Conservation (phyloP, 2,888 invertebrate genomes). For the Eupithecia insigniata region DNA sequence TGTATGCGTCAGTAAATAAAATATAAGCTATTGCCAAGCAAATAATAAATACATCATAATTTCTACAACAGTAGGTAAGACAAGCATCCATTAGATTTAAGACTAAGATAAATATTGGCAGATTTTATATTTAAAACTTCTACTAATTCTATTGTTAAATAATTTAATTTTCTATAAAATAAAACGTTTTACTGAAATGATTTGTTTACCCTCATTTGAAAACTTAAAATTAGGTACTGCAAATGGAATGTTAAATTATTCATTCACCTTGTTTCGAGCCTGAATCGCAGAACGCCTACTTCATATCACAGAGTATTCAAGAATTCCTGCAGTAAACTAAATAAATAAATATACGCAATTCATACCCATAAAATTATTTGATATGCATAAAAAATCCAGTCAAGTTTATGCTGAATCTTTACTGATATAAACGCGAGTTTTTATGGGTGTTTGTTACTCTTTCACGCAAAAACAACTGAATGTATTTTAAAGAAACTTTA, state of each 20-base stretch:
- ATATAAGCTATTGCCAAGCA: slow-evolving; percentile 25
- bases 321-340: slow-evolving; percentile 30
- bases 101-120: slow-evolving; percentile 3
- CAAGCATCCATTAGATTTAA: slow-evolving; percentile 23
- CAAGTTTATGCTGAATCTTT: background rate
- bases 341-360: background rate
- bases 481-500: no score
- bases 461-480: no score
- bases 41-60: slow-evolving; percentile 18
- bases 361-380: background rate
- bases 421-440: no score
- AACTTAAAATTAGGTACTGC: slow-evolving; percentile 23
- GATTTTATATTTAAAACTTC: slow-evolving; percentile 3
- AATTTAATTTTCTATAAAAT: slow-evolving; percentile 49
- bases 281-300: slow-evolving; percentile 15
- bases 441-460: no score
- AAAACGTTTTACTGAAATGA: slow-evolving; percentile 38
- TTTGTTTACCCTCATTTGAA: slow-evolving; percentile 47
- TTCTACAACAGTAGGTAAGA: slow-evolving; percentile 16
- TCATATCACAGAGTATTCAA: slow-evolving; percentile 40
- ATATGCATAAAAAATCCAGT: background rate
- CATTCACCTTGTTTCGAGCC: slow-evolving; percentile 18
- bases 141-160: slow-evolving; percentile 43
- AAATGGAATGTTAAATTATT: slow-evolving; percentile 37
- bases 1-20: slow-evolving; percentile 36